Base-by-base conservation (phyloP, 2,888 invertebrate genomes). In the Macrophya alboannulata region DNA sequence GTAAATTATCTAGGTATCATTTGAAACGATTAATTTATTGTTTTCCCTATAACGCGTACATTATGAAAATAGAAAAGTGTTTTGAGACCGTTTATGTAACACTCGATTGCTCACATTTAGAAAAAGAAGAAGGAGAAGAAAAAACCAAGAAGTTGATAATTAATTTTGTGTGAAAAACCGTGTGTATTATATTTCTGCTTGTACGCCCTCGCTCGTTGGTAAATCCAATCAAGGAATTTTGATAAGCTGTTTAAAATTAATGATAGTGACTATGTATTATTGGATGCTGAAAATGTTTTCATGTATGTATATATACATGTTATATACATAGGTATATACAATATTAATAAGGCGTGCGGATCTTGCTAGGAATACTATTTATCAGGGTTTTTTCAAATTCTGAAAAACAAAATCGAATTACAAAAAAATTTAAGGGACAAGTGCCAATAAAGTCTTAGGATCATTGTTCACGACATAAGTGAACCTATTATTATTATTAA, bases 341-440 rank as follows among this genome's bases (percentile, higher is more conserved):
- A 25, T 68, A 31, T 12, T 71, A 10, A 62, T 21, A 71, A 51
- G 76, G 76, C 48, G 31, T 76, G 51, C 51, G 25, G 31, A 79
- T 79, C 37, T 77, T 77, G 76, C 51, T 25, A 74, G 74, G 48
- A 45, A 71, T 17, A 17, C 12, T 77, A 62, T 62, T 62, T 59
- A 81, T 62, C 62, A 81, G 81, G 62, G 43, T 81, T 62, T 81
- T 81, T 43, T 55, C 25, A 55, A 77, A 15, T 68, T 74, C 72
- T 74, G 45, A 74, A 25, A 81, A 55, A 62, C 59, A 62, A n/a
- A 81, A 81, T 62, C 37, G 59, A 81, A 59, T 62, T 81, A 81
- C 81, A 81, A 21, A 43, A 31, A 81, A 81, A 81, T 81, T 74
- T 62, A 81, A 62, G 81, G 81, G 81, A 81, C 81, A 81, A 81